Conservation (phyloP, 2,797 vertebrate species). For the Simalia tracyae region DNA sequence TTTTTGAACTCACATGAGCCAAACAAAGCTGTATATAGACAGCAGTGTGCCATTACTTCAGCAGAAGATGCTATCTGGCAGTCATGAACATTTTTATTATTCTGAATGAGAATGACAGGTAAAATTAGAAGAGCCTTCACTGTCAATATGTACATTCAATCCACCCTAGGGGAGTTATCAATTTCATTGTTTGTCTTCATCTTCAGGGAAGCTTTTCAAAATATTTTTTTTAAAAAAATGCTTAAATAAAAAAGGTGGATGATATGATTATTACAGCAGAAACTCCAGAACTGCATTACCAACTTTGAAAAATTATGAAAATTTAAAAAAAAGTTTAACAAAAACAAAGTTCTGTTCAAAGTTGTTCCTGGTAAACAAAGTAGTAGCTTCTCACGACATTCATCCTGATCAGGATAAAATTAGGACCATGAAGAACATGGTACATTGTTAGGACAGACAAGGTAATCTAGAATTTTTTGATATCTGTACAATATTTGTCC, state of each 20-base stretch:
- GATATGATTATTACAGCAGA: neutral
- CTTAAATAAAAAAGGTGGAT: neutral
- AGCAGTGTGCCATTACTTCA: neutral
- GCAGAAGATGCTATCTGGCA: neutral
- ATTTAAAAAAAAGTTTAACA: too few species aligned
- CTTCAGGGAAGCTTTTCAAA: neutral
- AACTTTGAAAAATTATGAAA: too few species aligned
- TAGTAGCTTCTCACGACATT: too few species aligned
- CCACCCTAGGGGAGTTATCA: neutral
- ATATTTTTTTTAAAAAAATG: neutral
- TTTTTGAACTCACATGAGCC: neutral
- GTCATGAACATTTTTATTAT: neutral
- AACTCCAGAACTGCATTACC: neutral
- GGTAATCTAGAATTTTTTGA: too few species aligned
- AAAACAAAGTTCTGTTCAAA: too few species aligned
- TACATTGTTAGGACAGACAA: too few species aligned
- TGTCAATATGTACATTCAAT: neutral
- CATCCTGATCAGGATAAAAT: too few species aligned
- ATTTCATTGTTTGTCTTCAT: neutral
- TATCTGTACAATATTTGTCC: too few species aligned
- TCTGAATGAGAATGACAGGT: neutral
- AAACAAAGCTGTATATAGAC: neutral
- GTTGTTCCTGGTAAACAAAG: too few species aligned
- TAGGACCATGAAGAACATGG: too few species aligned
- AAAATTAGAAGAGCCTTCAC: neutral